Conservation (phyloP, 1,140 invertebrate genomes). For the Orussus abietinus region DNA sequence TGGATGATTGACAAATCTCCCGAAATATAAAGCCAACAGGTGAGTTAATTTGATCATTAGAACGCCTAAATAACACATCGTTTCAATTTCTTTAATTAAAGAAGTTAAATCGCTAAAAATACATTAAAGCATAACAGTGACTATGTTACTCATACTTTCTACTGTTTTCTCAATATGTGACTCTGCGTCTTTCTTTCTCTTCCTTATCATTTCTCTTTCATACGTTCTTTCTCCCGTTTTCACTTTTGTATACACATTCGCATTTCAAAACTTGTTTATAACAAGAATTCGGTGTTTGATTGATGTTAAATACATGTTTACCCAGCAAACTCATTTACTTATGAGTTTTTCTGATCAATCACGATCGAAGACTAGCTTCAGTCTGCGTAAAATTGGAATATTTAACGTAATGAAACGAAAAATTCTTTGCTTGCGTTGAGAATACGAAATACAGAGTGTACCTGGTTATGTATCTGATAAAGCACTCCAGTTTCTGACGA, state of each 20-base stretch:
- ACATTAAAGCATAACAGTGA: conserved; percentile 46
- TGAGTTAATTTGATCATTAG: not conserved
- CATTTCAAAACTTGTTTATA: conserved; percentile 12
- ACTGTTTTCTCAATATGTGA: not conserved
- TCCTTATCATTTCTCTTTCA: conserved; percentile 7
- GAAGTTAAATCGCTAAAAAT: conserved; percentile 41
- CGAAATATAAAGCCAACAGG: no score
- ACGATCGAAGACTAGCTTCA: conserved; percentile 21
- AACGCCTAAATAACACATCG: conserved; percentile 30
- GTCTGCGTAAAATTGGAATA: no score
- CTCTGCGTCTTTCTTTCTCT: not conserved
- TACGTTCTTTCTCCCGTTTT: conserved; percentile 5
- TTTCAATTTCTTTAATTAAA: conserved; percentile 35
- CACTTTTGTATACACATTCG: conserved; percentile 6
- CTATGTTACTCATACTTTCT: conserved; percentile 38
- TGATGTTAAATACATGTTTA: conserved; percentile 7
- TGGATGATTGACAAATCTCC: no score
- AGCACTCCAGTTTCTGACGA: no score
- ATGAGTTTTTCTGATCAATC: conserved; percentile 13
- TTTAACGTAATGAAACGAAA: no score
- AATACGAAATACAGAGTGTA: no score
- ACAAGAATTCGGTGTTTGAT: conserved; percentile 13
- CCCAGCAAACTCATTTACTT: conserved; percentile 15
- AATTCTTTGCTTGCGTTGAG: no score
- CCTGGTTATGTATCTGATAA: no score